These are phyloP conservation scores for Semnornis frantzii DNA, from an alignment of 2,113 vertebrate genomes.

Conservation along the genomic window DNA sequence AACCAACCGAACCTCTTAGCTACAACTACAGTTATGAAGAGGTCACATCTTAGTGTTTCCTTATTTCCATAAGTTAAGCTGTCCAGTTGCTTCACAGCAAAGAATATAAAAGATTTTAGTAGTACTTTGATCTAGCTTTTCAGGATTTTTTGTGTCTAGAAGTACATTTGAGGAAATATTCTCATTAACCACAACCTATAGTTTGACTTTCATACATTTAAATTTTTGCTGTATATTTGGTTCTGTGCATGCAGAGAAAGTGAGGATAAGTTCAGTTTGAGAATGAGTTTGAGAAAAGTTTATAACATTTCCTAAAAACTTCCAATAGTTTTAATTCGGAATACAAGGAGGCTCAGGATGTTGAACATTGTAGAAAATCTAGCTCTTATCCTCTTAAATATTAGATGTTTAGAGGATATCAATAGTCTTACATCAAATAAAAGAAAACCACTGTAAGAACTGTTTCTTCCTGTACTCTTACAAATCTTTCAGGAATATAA, in stretches of 20 bases:
- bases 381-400: neutral
- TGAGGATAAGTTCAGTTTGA: neutral
- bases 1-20: neutral
- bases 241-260: neutral
- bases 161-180: neutral
- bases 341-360: neutral
- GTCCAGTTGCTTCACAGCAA: neutral
- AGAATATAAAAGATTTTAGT: neutral
- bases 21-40: neutral
- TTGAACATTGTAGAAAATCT: neutral
- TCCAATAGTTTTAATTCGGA: neutral
- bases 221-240: neutral
- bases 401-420: neutral
- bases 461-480: conserved; percentile 25
- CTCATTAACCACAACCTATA: neutral
- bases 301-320: neutral
- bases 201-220: neutral
- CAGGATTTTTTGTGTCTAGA: neutral
- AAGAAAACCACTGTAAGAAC: neutral
- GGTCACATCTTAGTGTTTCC: neutral
- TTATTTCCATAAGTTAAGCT: neutral
- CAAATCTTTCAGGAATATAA: conserved; percentile 53
- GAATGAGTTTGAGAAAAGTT: neutral
- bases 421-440: conserved; percentile 12
- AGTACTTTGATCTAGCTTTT: neutral